Base-by-base conservation (phyloP, 2,113 vertebrate genomes). In the Mohoua ochrocephala region DNA sequence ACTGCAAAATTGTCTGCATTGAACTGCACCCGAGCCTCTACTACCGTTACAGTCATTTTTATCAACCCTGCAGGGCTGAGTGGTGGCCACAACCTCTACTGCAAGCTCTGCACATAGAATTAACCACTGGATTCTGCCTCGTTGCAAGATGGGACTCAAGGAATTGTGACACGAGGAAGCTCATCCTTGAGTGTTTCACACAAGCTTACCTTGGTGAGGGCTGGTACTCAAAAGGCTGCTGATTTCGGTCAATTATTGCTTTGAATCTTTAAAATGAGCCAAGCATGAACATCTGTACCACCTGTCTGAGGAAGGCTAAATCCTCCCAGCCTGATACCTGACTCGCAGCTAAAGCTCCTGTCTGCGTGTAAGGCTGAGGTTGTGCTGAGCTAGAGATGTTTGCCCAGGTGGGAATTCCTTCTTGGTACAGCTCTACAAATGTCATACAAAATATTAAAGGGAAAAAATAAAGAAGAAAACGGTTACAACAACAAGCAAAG, bases 31-130 rank as follows among this genome's bases (percentile, higher is more conserved):
- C 65, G n/a, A 74, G 85, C 59, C 53, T 84, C 86, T 81, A 52
- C 93, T 95, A 90, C 96, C 91, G 90, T 91, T 96, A 44, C 67
- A 94, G 71, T 39, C 52, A n/a, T 80, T 93, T 65, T 60, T 76
- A 73, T 69, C 79, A 64, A 5, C 69, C 41, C 92, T 94, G 27
- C 47, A 47, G 59, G 84, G 61, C 52, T 79, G 69, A 76, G 35
- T 4, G 65, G 78, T 70, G 91, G 78, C 79, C 57, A 39, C 88
- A 86, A 20, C 30, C 59, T 88, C 49, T 41, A 5, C 47, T 81
- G 35, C 44, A 54, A 33, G 45, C 44, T 75, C 82, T 74, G 52
- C 64, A 57, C 82, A 33, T 22, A 9, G 3, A 50, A 81, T 59
- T 45, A 61, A 28, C 47, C 54, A 16, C 60, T 18, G 80, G 24